Base-by-base conservation (phyloP, 1,140 invertebrate species). In the Pogonus chalceus region DNA sequence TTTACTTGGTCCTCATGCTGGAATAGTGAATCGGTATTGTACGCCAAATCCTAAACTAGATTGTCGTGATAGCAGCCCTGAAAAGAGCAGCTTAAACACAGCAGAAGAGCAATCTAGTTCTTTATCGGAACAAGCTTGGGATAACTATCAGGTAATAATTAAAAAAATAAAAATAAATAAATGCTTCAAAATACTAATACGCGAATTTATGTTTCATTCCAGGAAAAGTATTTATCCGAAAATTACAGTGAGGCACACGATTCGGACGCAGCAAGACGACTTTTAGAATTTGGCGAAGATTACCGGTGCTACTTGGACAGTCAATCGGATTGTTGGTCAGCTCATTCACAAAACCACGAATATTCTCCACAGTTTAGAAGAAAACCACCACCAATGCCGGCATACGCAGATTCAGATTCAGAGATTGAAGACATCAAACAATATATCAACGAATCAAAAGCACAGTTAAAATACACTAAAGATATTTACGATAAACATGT, bases 221-320 rank as follows among this genome's bases (percentile, higher is more conserved):
- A 90, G 87, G 90, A 92, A 70, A 91, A 91, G 68, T 93, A 94
- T 68, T 82, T 89, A 68, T 92, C 89, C 54, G 91, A 93, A 65
- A 81, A 89, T 16, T 93, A 93, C 67, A 92, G 89, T 54, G 91
- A 94, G 72, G 81, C 84, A n/a, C 82, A 85, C 16, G 90, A 94
- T 68, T 83, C 88, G 9, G 90, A 93, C 69, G 83, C 85, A 9
- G 87, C 88, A 43, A 77, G 85, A 47, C 79, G 81, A 58, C 72
- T 93, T 12, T 69, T 92, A 51, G 88, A 92, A 63, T 93, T 92
- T 69, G 90, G 90, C 23, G 91, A 94, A 69, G 90, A 94, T 73
- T 94, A 94, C 70, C 77, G 90, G 65, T 85, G 84, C 60, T 91
- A 84, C 68, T 75, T 94, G 20, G 90, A 92, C 69, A 90, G 87